Conservation (phyloP, 2,888 invertebrate genomes). For the Caenorhabditis macrosperma region DNA sequence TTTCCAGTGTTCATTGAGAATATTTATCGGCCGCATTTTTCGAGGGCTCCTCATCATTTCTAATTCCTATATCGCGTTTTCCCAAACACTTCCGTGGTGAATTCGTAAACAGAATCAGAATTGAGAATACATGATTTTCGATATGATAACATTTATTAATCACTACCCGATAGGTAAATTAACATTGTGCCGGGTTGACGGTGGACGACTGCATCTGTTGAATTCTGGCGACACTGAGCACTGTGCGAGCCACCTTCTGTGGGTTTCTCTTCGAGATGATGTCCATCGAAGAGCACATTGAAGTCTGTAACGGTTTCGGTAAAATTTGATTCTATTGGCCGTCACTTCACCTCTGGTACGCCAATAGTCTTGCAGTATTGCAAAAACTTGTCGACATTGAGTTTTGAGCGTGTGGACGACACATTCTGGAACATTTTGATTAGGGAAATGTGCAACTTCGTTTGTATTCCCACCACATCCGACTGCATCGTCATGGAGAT, state of each 20-base stretch:
- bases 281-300: slow-evolving; percentile 61
- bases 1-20: too few relatives aligned
- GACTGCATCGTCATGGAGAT: slow-evolving; percentile 27
- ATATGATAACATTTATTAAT: slow-evolving; percentile 51
- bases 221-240: slow-evolving; percentile 52
- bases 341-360: slow-evolving; percentile 53
- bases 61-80: too few relatives aligned
- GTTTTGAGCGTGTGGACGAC: slow-evolving; percentile 41
- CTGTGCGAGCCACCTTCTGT: slow-evolving; percentile 53
- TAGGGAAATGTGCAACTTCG: background rate
- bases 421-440: slow-evolving; percentile 27
- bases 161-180: slow-evolving; percentile 46
- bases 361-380: slow-evolving; percentile 58
- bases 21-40: too few relatives aligned
- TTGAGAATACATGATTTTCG: slow-evolving; percentile 12
- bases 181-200: slow-evolving; percentile 46
- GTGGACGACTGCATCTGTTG: slow-evolving; percentile 45
- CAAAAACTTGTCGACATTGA: slow-evolving; percentile 56
- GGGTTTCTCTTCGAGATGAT: slow-evolving; percentile 62
- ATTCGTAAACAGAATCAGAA: too few relatives aligned
- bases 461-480: slow-evolving; percentile 26
- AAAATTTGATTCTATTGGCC: background rate
- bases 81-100: too few relatives aligned
- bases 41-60: too few relatives aligned
- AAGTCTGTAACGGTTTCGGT: slow-evolving; percentile 39